Base-by-base conservation (phyloP, 2,113 vertebrate genomes). In the Ptychochromis oligacanthus region DNA sequence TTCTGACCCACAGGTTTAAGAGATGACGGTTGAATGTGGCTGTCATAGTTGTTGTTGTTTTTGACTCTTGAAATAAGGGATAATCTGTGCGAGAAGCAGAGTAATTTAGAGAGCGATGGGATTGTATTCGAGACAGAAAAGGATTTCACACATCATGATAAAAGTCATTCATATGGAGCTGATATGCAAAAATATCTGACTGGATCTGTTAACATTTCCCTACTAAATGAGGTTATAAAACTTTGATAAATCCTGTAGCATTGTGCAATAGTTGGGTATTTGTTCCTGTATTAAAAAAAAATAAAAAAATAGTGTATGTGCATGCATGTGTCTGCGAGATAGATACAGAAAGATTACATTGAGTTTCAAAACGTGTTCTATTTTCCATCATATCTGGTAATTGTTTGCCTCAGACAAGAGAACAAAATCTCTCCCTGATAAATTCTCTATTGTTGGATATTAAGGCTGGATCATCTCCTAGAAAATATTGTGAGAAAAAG, bases 391-490 rank as follows among this genome's bases (percentile, higher is more conserved):
- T 87, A 91, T 92, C 84, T 87, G 83, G 88, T 89, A 78, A 89
- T 74, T 86, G 87, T 93, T 87, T 88, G 81, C 65, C 77, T 87
- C 64, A 91, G 74, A 91, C 75, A 57, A 82, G 76, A 89, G 84
- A 92, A 82, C 58, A 86, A 88, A 91, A 90, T 72, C 76, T 77
- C 58, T n/a, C 57, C 78, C 77, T 79, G 83, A 88, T 91, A 84
- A 86, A 89, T 89, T 89, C 58, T 82, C 86, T 24, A 81, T 93
- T 93, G 91, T 90, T 84, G 86, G 83, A 86, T 89, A 80, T 89
- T 88, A 93, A 87, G 87, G 83, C 84, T 91, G 93, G 92, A 95
- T 91, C 82, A 90, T 91, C 88, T 91, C 80, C 81, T 92, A 89
- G 92, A 92, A 94, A 94, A 91, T 85, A 87, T 52, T 80, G 64